Evolutionary conservation across 2,113 vertebrate species (phyloP), one percentile per base, ranked within the genome.

Genomic region (Saccopteryx leptura): DNA sequence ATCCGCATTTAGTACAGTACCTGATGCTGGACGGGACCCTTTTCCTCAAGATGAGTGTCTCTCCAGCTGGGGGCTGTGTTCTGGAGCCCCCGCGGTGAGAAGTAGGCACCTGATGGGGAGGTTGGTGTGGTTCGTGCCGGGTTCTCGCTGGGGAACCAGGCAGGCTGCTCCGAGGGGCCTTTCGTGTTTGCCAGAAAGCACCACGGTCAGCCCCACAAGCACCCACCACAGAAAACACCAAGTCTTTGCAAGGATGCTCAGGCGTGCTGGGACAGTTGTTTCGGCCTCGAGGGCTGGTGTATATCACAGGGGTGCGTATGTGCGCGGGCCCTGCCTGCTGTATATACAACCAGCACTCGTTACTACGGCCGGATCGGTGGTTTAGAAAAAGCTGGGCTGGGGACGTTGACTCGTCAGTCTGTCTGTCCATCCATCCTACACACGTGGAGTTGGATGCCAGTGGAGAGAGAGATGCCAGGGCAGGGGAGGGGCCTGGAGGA

Each of bases 21-120:
- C 86, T 88, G 91, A 96, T 96, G 90, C 96, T 96, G 87, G 96
- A 61, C 86, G 96, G 84, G 50, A 97, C 28, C 50, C 79, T 93
- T 80, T 96, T 81, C 92, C 93, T 83, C 66, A 87, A 69, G 90
- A 69, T 58, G 14, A 19, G 88, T 65, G 96, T 97, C 96, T 84
- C 87, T 31, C 90, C 88, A 69, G 48, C 28, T 39, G 46, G 5
- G 14, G 83, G 82, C 33, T 12, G 39, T n/a, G 74, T 96, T 91
- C 94, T 79, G 52, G 13, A 72, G 39, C 71, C 91, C 78, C 91
- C 60, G 10, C 21, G 95, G 56, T 96, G 92, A 89, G 48, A 97
- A 93, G 58, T 28, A 60, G 78, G 7, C 18, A 48, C 13, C 52
- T 54, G 5, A 39, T 2, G 15, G 9, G 13, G 60, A 54, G 69